These are phyloP conservation scores for Sebastes itinus DNA, from an alignment of 2,797 vertebrate species.

Conservation along the genomic window DNA sequence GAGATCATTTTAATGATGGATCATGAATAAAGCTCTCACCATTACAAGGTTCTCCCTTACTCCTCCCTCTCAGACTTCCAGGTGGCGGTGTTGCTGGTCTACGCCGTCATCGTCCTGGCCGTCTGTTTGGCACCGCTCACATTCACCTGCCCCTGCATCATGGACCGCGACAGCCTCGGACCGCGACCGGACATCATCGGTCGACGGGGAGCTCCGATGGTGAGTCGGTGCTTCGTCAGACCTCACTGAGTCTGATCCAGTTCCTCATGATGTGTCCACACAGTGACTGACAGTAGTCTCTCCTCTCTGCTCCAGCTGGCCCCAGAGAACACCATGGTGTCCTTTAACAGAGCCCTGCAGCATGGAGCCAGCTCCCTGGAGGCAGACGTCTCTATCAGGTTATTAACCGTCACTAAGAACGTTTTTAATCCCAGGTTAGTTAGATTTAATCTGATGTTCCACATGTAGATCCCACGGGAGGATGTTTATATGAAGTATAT, in stretches of 20 bases:
- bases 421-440: background rate
- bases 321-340: conserved; percentile 96
- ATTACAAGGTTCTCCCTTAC: background rate
- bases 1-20: background rate
- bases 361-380: conserved; percentile 88
- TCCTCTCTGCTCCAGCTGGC: conserved; percentile 82
- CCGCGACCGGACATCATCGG: conserved; percentile 89
- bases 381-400: conserved; percentile 93
- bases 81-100: conserved; percentile 84
- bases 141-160: conserved; percentile 95
- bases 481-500: background rate
- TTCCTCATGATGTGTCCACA: background rate
- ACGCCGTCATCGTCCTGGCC: conserved; percentile 84
- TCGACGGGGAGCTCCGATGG: conserved; percentile 93
- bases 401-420: conserved; percentile 19
- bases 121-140: conserved; percentile 90
- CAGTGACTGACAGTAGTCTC: conserved; percentile 10
- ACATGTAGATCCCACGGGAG: background rate
- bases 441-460: conserved; percentile 3
- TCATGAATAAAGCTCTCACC: background rate
- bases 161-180: conserved; percentile 88
- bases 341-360: conserved; percentile 93
- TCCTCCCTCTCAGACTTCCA: conserved; percentile 84
- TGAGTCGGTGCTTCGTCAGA: conserved; percentile 73
- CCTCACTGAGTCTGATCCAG: conserved; percentile 15